A percentile compares a stretch with the other conserved stretches of the same genome.
phyloP scores from a whole-genome alignment of 2,888 invertebrate species.

The Cryptus viduatorius region DNA sequence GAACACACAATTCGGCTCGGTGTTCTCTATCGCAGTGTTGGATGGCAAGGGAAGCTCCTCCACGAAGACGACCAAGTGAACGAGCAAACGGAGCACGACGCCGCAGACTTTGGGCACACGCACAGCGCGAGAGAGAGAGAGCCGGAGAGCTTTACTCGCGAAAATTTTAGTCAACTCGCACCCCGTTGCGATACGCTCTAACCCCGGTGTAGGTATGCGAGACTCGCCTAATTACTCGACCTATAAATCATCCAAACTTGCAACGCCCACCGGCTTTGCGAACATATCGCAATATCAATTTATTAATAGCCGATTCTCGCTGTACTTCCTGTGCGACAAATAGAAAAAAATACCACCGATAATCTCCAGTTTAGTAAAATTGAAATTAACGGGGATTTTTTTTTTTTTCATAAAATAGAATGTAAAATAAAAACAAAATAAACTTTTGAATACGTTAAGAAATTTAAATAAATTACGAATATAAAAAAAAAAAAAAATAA shows the following conservation, averaged over 20 bases:
- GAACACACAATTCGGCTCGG: constrained; percentile 57
- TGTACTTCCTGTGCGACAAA: background rate
- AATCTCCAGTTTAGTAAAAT: background rate
- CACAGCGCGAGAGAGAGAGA: constrained; percentile 21
- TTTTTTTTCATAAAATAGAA: background rate
- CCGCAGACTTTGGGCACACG: constrained; percentile 48
- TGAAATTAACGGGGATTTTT: background rate
- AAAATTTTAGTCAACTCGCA: constrained; percentile 63
- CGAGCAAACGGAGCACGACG: constrained; percentile 39
- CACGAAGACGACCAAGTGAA: constrained; percentile 38
- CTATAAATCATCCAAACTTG: constrained; percentile 66
- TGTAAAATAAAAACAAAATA: background rate
- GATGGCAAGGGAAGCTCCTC: background rate
- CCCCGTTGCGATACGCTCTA: constrained; percentile 59
- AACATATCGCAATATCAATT: constrained; percentile 57
- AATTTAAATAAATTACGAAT: background rate
- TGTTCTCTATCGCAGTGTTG: constrained; percentile 34
- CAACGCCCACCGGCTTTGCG: constrained; percentile 3
- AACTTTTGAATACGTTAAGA: background rate
- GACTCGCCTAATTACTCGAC: constrained; percentile 62
- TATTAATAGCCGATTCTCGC: constrained; percentile 34
- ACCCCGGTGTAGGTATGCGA: constrained; percentile 14
- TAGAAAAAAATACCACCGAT: background rate
- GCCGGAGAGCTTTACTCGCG: constrained; percentile 45
- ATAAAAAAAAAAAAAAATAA: background rate